Conservation (phyloP, 2,888 invertebrate genomes). For the Zonitis immaculata region DNA sequence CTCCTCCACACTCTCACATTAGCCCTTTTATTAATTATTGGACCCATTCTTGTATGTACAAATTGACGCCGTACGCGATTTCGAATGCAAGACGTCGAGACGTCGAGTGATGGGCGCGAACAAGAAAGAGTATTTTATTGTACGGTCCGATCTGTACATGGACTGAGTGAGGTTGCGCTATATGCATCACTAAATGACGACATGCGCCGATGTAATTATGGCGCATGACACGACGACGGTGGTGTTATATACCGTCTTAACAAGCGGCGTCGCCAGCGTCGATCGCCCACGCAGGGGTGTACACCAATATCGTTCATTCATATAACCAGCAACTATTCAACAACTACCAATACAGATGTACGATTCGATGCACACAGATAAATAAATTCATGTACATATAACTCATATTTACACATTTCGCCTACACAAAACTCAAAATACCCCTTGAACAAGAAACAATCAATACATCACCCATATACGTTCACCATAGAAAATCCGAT, state of each 20-base stretch:
- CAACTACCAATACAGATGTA: neutral
- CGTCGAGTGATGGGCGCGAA: constrained; percentile 25
- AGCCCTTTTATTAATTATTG: constrained; percentile 30
- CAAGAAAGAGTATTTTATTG: constrained; percentile 17
- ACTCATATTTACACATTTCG: neutral
- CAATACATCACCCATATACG: no score
- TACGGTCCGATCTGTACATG: constrained; percentile 28
- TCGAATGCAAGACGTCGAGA: constrained; percentile 37
- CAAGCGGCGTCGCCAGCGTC: constrained; percentile 17
- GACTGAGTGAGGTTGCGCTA: constrained; percentile 32
- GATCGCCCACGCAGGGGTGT: constrained; percentile 3
- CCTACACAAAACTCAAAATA: neutral
- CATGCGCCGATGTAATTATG: constrained; percentile 24
- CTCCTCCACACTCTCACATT: constrained; percentile 35
- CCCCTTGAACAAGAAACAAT: no score
- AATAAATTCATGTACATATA: neutral
- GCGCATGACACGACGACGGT: constrained; percentile 21
- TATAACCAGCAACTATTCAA: neutral
- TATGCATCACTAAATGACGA: constrained; percentile 21
- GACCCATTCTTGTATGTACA: constrained; percentile 35
- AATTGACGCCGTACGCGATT: constrained; percentile 21
- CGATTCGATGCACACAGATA: neutral
- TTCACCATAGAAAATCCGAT: no score
- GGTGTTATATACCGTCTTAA: constrained; percentile 18
- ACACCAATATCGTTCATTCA: constrained; percentile 4